phyloP scores from a whole-genome alignment of 2,888 invertebrate genomes.

The Mallateleia sp. region DNA sequence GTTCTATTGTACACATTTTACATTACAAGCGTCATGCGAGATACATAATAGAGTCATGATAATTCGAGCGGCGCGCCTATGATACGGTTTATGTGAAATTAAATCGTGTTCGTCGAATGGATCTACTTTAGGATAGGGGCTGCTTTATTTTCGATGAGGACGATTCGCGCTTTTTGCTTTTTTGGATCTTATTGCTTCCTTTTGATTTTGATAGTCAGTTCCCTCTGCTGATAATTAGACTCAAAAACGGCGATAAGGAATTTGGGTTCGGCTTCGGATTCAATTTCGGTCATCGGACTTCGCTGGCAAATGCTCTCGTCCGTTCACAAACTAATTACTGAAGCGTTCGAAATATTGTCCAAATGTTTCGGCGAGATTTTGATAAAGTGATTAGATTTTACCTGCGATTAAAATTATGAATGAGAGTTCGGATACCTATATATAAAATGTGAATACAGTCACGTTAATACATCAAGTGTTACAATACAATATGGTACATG shows the following conservation, averaged over 20 bases:
- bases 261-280: constrained; percentile 38
- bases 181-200: no score
- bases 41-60: constrained; percentile 71
- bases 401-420: constrained; percentile 8
- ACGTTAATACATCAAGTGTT: not conserved
- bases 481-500: no score
- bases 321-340: not conserved
- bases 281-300: constrained; percentile 7
- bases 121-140: constrained; percentile 86
- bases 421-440: constrained; percentile 15
- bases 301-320: not conserved
- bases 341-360: no score
- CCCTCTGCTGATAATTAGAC: not conserved
- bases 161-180: not conserved
- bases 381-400: not conserved
- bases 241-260: constrained; percentile 16
- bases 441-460: constrained; percentile 3
- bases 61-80: constrained; percentile 54
- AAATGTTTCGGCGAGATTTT: no score
- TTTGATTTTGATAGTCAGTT: not conserved
- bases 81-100: constrained; percentile 50
- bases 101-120: constrained; percentile 78
- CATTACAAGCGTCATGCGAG: constrained; percentile 79
- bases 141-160: constrained; percentile 31
- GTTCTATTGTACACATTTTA: constrained; percentile 67